Percentiles rank a stretch among this genome's conserved stretches.
phyloP scores from a whole-genome alignment of 2,797 vertebrate genomes.

The Amblyraja radiata region DNA sequence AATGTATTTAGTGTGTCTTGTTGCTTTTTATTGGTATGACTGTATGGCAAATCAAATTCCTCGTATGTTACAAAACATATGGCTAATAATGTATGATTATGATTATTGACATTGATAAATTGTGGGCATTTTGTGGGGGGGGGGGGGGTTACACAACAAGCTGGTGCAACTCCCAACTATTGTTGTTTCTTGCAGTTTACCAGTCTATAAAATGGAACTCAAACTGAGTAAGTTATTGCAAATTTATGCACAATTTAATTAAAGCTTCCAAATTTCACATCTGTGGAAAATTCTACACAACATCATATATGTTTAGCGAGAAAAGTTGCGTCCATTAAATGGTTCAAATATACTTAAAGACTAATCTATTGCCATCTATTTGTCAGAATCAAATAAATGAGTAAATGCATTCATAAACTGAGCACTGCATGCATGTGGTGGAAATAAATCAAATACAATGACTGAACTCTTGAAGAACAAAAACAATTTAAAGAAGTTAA shows the following conservation, averaged over 20 bases:
- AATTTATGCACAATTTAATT: constrained; percentile 7
- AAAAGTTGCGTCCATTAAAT: background rate
- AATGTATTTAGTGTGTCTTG: no score
- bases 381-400: background rate
- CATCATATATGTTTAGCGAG: background rate
- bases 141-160: background rate
- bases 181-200: background rate
- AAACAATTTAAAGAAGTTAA: background rate
- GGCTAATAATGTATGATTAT: no score
- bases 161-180: background rate
- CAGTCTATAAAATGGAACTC: background rate
- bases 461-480: background rate
- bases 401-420: background rate
- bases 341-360: background rate
- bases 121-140: background rate
- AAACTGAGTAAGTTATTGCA: background rate
- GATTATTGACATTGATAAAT: background rate
- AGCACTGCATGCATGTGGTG: background rate
- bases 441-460: background rate
- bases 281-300: background rate
- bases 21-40: no score
- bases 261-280: background rate
- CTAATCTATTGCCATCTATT: no score
- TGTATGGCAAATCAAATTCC: no score
- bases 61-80: no score